phyloP scores from a whole-genome alignment of 2,888 invertebrate species.

The Euphydryas editha region DNA sequence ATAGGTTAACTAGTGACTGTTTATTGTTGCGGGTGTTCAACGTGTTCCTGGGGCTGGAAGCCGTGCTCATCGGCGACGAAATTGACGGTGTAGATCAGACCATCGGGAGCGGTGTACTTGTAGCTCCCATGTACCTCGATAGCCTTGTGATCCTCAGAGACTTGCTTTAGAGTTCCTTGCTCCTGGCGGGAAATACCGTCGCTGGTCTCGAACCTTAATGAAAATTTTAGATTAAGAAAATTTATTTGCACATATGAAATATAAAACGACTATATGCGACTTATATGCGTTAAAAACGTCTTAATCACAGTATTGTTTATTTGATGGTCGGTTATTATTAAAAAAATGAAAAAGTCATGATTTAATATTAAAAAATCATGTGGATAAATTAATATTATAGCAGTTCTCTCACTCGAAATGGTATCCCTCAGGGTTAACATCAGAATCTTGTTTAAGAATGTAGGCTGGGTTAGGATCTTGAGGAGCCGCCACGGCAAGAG shows the following conservation, averaged over 20 bases:
- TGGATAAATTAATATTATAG: no score
- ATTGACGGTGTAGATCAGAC: slow-evolving; percentile 78
- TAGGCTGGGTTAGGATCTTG: slow-evolving; percentile 56
- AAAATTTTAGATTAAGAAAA: not conserved
- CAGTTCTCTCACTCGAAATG: slow-evolving; percentile 62
- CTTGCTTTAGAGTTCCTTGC: slow-evolving; percentile 79
- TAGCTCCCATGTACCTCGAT: slow-evolving; percentile 80
- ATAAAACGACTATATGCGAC: no score
- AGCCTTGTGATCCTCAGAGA: slow-evolving; percentile 76
- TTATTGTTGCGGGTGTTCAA: slow-evolving; percentile 58
- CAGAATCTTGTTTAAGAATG: slow-evolving; percentile 66
- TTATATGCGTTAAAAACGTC: no score
- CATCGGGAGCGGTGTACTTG: slow-evolving; percentile 81
- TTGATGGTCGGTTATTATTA: no score
- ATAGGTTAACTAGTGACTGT: slow-evolving; percentile 10
- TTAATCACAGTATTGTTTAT: no score
- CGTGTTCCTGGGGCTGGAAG: slow-evolving; percentile 78
- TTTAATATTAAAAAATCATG: no score
- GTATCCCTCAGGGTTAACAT: slow-evolving; percentile 66
- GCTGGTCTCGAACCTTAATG: slow-evolving; percentile 75
- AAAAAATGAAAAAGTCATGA: no score
- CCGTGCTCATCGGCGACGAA: slow-evolving; percentile 85
- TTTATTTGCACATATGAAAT: no score
- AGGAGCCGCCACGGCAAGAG: slow-evolving; percentile 60
- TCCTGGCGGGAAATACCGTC: slow-evolving; percentile 81